Percentiles rank a stretch among this genome's conserved stretches.
These are phyloP conservation scores for Keiferia lycopersicella DNA, from an alignment of 2,888 invertebrate species.

Conservation along the genomic window DNA sequence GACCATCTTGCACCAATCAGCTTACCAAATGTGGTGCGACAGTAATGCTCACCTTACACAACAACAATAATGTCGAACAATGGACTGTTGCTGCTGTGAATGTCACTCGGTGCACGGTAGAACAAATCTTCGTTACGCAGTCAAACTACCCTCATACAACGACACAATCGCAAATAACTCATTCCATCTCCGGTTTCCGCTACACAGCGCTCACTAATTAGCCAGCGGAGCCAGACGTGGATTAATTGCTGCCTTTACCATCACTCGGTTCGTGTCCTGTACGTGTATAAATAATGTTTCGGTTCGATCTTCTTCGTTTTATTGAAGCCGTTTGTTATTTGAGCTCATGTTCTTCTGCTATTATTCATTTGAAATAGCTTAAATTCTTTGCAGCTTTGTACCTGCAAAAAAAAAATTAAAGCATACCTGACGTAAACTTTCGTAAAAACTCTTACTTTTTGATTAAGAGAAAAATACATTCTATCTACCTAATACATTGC, in stretches of 20 bases:
- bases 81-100: no score
- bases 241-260: slow-evolving; percentile 68
- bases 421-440: no score
- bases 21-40: no score
- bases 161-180: slow-evolving; percentile 65
- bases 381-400: neutral
- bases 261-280: slow-evolving; percentile 19
- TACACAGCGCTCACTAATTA: slow-evolving; percentile 72
- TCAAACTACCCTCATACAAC: slow-evolving; percentile 38
- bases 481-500: no score
- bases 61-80: no score
- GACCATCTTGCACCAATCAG: no score
- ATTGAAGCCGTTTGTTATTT: slow-evolving; percentile 3
- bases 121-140: neutral
- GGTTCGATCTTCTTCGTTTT: slow-evolving; percentile 11
- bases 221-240: slow-evolving; percentile 68
- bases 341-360: neutral
- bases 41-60: no score
- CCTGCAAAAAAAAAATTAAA: no score
- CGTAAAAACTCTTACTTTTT: no score
- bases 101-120: neutral
- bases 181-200: slow-evolving; percentile 72
- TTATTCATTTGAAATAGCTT: neutral
- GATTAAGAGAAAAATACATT: no score
- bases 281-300: slow-evolving; percentile 18